A percentile compares a stretch with the other conserved stretches of the same genome.
Evolutionary conservation across 1,140 invertebrate species (phyloP).

Genomic region (Colletes gigas): DNA sequence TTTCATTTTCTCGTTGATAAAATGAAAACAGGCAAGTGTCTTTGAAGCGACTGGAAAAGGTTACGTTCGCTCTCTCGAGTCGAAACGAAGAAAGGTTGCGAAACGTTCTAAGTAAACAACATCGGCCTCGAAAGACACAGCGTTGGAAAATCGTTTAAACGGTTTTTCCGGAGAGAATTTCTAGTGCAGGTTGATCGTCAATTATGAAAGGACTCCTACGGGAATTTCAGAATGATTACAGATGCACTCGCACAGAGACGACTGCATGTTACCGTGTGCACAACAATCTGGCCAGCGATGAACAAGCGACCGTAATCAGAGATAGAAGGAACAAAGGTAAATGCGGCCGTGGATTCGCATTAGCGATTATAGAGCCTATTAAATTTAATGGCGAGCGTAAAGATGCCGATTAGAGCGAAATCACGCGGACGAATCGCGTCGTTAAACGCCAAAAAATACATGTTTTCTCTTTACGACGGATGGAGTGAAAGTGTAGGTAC

Average conservation of each 20-base stretch:
- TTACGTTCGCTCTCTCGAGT: neutral
- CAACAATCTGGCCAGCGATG: neutral
- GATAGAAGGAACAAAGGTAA: conserved; percentile 46
- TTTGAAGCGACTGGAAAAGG: neutral
- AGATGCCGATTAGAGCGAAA: conserved; percentile 21
- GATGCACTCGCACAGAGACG: neutral
- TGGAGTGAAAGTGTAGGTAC: conserved; percentile 3
- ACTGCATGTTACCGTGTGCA: neutral
- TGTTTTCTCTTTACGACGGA: neutral
- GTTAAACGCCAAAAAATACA: neutral
- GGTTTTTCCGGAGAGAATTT: no score
- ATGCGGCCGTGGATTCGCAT: neutral
- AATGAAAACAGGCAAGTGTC: neutral
- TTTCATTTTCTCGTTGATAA: neutral
- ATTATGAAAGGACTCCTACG: neutral
- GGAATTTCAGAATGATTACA: conserved; percentile 19
- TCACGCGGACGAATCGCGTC: neutral
- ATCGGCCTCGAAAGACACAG: neutral
- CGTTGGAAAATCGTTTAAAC: no score
- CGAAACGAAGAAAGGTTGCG: neutral
- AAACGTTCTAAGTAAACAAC: neutral
- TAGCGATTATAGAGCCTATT: conserved; percentile 19
- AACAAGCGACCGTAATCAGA: conserved; percentile 52
- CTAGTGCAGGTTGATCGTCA: neutral
- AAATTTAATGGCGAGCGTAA: conserved; percentile 44